A percentile compares a stretch with the other conserved stretches of the same genome.
Evolutionary conservation across 2,113 vertebrate genomes (phyloP).

Genomic region (Python bivittatus): DNA sequence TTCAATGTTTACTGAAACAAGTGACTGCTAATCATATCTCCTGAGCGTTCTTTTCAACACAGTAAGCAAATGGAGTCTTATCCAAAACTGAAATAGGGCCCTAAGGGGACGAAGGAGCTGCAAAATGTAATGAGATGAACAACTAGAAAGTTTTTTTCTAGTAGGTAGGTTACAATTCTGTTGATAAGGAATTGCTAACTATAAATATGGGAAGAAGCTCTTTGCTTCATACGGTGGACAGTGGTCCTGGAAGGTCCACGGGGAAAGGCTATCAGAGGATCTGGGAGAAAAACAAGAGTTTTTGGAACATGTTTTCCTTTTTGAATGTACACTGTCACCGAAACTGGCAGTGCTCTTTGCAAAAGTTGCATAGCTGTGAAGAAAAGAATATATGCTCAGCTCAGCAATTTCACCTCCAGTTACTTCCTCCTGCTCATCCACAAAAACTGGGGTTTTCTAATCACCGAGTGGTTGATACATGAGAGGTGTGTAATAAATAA

Average conservation of each 20-base stretch:
- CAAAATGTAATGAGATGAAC: slow-evolving; percentile 64
- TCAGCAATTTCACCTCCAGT: no score
- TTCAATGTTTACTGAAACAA: slow-evolving; percentile 91
- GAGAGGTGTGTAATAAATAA: no score
- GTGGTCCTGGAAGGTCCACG: not conserved
- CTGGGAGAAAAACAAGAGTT: not conserved
- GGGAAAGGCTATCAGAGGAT: not conserved
- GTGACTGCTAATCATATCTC: slow-evolving; percentile 93
- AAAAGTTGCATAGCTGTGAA: no score
- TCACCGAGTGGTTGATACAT: no score
- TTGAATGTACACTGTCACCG: no score
- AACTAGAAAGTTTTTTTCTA: slow-evolving; percentile 58
- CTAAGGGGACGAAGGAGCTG: slow-evolving; percentile 67
- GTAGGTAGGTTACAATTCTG: slow-evolving; percentile 15
- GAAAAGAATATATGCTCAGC: no score
- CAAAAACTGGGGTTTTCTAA: no score
- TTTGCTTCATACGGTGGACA: not conserved
- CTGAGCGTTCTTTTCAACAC: slow-evolving; percentile 84
- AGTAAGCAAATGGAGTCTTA: slow-evolving; percentile 80
- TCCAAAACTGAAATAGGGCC: slow-evolving; percentile 76
- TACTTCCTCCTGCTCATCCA: no score
- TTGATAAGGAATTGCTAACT: not conserved
- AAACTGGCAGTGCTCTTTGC: no score
- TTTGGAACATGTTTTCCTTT: no score
- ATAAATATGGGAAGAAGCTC: not conserved